Conservation (phyloP, 1,140 invertebrate genomes). For the Bombus terrestris region DNA sequence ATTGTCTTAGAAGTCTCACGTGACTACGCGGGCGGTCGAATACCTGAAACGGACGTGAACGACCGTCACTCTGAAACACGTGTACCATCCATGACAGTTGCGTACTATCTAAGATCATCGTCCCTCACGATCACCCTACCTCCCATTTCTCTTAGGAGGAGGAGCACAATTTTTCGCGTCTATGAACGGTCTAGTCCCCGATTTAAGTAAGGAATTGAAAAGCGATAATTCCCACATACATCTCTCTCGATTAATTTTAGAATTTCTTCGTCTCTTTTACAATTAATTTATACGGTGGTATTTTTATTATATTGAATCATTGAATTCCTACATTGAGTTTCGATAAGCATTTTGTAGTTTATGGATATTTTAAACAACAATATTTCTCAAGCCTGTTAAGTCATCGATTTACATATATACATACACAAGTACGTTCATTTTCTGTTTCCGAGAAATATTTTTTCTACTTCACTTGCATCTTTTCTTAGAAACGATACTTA, state of each 20-base stretch:
- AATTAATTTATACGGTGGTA: too few species aligned
- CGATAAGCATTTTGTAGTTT: not conserved
- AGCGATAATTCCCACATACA: too few species aligned
- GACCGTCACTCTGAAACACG: conserved; percentile 31
- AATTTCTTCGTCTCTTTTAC: too few species aligned
- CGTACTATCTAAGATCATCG: conserved; percentile 60
- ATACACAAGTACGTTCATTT: not conserved
- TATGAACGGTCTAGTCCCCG: not conserved
- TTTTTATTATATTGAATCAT: not conserved
- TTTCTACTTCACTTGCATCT: not conserved
- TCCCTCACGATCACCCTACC: conserved; percentile 15
- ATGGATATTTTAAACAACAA: not conserved
- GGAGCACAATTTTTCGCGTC: not conserved
- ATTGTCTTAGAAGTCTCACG: conserved; percentile 8
- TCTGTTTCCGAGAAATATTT: not conserved
- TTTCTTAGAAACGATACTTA: not conserved
- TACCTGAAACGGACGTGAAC: conserved; percentile 35
- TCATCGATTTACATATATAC: not conserved
- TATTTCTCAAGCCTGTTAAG: not conserved
- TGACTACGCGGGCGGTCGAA: conserved; percentile 20
- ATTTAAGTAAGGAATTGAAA: too few species aligned
- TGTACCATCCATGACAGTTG: conserved; percentile 61
- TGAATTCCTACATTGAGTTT: not conserved
- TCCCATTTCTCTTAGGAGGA: not conserved
- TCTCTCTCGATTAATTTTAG: too few species aligned